Evolutionary conservation across 2,888 invertebrate species (phyloP).

Genomic region (Cryptops parisi): DNA sequence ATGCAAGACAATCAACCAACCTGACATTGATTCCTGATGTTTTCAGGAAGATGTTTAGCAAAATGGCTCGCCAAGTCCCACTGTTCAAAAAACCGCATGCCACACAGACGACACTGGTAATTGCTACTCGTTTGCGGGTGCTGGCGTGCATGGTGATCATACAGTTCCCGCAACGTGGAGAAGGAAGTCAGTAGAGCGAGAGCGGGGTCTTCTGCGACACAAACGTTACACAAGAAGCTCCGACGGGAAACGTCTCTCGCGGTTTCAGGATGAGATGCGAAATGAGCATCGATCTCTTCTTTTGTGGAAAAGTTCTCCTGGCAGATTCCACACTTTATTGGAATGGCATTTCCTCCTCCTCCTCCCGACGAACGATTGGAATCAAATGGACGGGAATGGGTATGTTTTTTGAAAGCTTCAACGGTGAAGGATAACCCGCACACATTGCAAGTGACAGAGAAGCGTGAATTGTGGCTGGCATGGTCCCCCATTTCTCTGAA

Average conservation of each 20-base stretch:
- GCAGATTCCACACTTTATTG: conserved; percentile 10
- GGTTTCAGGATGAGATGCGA: conserved; percentile 11
- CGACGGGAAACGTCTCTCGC: conserved; percentile 5
- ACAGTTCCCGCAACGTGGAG: conserved; percentile 4
- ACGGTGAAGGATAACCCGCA: conserved; percentile 11
- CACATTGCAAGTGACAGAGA: conserved; percentile 10
- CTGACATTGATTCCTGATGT: conserved; percentile 13
- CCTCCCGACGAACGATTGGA: background rate
- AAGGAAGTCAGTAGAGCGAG: conserved; percentile 11
- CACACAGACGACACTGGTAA: conserved; percentile 12
- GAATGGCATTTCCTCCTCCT: background rate
- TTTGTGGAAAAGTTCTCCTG: conserved; percentile 9
- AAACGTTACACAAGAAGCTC: conserved; percentile 10
- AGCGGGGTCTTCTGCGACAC: conserved; percentile 11
- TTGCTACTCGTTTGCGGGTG: conserved; percentile 13
- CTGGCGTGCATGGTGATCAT: conserved; percentile 10
- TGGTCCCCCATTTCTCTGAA: conserved; percentile 11
- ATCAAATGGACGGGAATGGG: background rate
- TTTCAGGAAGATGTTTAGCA: conserved; percentile 13
- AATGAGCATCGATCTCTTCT: conserved; percentile 11
- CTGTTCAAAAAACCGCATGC: conserved; percentile 12
- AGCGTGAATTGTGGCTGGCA: conserved; percentile 11
- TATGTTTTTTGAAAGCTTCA: conserved; percentile 11
- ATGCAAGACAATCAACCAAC: background rate
- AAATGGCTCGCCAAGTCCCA: conserved; percentile 12